These are phyloP conservation scores for Helostoma temminkii DNA, from an alignment of 2,797 vertebrate species.

Conservation along the genomic window DNA sequence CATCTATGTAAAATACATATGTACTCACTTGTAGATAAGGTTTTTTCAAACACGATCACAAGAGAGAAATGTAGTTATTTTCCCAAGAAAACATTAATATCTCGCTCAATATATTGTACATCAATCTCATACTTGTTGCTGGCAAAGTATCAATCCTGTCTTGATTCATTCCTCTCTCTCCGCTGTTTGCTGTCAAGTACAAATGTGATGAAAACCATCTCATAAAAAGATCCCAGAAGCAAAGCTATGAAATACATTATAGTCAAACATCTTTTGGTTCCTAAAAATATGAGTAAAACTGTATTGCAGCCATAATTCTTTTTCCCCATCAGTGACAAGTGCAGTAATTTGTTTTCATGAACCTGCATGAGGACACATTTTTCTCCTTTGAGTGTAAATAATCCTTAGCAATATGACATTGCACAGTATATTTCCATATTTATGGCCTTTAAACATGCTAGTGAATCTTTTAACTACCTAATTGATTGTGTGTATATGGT, in stretches of 20 bases:
- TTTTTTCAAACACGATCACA: background rate
- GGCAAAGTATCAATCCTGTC: conserved; percentile 17
- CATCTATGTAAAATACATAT: conserved; percentile 22
- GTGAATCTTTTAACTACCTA: conserved; percentile 44
- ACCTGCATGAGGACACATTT: conserved; percentile 56
- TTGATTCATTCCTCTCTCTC: conserved; percentile 10
- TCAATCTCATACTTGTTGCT: conserved; percentile 19
- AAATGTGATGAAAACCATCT: conserved; percentile 55
- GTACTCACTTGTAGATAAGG: conserved; percentile 10
- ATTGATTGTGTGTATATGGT: conserved; percentile 55
- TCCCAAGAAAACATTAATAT: background rate
- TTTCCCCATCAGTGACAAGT: conserved; percentile 65
- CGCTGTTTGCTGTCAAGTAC: conserved; percentile 20
- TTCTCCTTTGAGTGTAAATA: conserved; percentile 60
- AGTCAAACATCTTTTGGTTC: conserved; percentile 39
- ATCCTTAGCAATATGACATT: conserved; percentile 55
- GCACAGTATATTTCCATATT: conserved; percentile 59
- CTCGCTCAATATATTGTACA: conserved; percentile 13
- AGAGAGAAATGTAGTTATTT: conserved; percentile 15
- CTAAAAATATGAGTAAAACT: conserved; percentile 59
- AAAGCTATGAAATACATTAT: conserved; percentile 45
- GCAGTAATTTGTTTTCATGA: conserved; percentile 68
- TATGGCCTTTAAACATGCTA: conserved; percentile 45
- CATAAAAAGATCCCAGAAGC: conserved; percentile 50
- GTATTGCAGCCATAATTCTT: conserved; percentile 55